Base-by-base conservation (phyloP, 2,797 vertebrate species). In the Carduelis carduelis region DNA sequence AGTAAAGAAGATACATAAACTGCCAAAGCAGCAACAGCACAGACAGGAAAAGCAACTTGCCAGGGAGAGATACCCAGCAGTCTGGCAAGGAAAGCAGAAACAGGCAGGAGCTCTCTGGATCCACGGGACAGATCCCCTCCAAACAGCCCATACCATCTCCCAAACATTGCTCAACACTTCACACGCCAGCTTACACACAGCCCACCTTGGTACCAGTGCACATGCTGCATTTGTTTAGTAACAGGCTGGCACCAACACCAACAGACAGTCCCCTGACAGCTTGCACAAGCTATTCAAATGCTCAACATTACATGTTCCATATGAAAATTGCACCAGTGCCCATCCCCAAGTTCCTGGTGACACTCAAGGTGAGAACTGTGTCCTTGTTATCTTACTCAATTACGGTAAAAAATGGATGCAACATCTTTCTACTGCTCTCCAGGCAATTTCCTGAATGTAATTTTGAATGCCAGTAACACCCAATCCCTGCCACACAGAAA, bases 381-480 rank as follows among this genome's bases (percentile, higher is more conserved):
- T 55, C 55, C 65, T 92, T 20, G 30, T 77, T 88, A 71, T 55
- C 49, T 70, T 69, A 66, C 55, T 59, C 69, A 93, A 28, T 90
- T 88, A 66, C 27, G 23, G 14, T n/a, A 21, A 55, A 61, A 59
- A 90, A 79, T 30, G 13, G 65, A 74, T 61, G 41, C 12, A 55
- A 18, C 35, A 47, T 28, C 47, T 88, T 75, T 77, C 77, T 93
- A 32, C 37, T 77, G 65, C 13, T 95, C 55, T 96, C 59, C 74
- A 78, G 30, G 50, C 60, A 94, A 37, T 92, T 96, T 97, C 34
- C 47, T 64, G 56, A 83, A 72, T 83, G 69, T 75, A 87, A 84
- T 91, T 95, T 90, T 90, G 59, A 82, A 83, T 44, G 32, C 44
- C 57, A 68, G 80, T 89, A 91, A 92, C n/a, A 92, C n/a, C 19